Evolutionary conservation across 2,113 vertebrate species (phyloP).

Genomic region (Scatophagus argus): DNA sequence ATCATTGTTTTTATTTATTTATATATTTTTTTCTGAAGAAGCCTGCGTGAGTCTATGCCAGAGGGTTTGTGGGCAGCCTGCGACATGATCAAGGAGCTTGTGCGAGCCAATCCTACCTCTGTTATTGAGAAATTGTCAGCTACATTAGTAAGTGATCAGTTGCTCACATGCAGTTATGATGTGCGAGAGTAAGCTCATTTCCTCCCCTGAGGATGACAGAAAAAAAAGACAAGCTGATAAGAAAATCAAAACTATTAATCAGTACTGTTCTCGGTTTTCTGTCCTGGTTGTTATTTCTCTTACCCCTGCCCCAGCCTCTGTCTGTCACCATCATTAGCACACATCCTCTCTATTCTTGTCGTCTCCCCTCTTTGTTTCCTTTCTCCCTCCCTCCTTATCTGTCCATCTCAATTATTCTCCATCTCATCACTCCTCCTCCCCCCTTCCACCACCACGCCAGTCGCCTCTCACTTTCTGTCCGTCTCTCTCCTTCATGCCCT

Average conservation of each 20-base stretch:
- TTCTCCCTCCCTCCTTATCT: slow-evolving; percentile 65
- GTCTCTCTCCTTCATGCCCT: slow-evolving; percentile 58
- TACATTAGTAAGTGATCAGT: slow-evolving; percentile 50
- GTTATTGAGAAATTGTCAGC: slow-evolving; percentile 60
- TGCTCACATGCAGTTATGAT: neutral
- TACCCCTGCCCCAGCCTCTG: neutral
- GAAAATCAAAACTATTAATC: slow-evolving; percentile 49
- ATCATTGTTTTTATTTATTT: slow-evolving; percentile 7
- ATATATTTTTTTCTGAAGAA: slow-evolving; percentile 4
- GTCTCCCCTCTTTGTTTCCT: slow-evolving; percentile 65
- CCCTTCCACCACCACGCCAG: slow-evolving; percentile 5
- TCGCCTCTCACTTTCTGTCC: slow-evolving; percentile 57
- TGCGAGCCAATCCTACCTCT: slow-evolving; percentile 51
- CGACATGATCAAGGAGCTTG: slow-evolving; percentile 49
- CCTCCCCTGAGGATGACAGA: slow-evolving; percentile 23
- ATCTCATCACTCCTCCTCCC: slow-evolving; percentile 41
- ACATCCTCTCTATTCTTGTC: slow-evolving; percentile 57
- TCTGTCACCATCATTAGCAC: slow-evolving; percentile 44
- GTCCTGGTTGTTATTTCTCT: slow-evolving; percentile 3
- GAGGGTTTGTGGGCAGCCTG: slow-evolving; percentile 66
- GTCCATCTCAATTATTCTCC: slow-evolving; percentile 78
- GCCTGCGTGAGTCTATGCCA: slow-evolving; percentile 40
- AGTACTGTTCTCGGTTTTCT: slow-evolving; percentile 9
- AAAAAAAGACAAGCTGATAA: slow-evolving; percentile 41
- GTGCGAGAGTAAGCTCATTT: slow-evolving; percentile 33